Conservation (phyloP, 2,113 vertebrate genomes). For the Dicerorhinus sumatrensis region DNA sequence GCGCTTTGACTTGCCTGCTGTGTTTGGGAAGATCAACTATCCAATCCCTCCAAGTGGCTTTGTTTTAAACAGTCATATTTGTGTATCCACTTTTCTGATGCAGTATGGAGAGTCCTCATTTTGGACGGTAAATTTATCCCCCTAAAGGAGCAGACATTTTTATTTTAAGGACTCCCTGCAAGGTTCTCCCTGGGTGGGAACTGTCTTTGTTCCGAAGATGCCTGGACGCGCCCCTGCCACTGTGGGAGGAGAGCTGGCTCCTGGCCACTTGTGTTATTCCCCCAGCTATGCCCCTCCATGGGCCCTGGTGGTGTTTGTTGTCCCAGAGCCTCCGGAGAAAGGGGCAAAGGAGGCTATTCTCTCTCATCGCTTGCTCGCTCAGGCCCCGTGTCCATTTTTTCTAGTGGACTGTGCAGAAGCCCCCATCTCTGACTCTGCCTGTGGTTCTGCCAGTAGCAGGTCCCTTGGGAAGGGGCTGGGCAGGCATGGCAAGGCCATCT, state of each 20-base stretch:
- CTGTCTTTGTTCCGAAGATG: accelerated
- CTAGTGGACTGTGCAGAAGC: neutral
- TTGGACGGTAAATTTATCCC: neutral
- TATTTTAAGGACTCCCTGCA: neutral
- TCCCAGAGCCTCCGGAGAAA: neutral
- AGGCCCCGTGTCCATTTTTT: accelerated
- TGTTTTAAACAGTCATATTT: neutral
- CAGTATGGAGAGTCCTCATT: neutral
- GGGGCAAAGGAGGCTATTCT: neutral
- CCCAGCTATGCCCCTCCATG: too few species aligned
- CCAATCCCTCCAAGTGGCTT: neutral
- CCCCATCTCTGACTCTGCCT: neutral
- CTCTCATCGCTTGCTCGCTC: accelerated
- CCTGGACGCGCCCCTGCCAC: too few species aligned
- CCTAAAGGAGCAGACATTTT: neutral
- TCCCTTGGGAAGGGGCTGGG: accelerated
- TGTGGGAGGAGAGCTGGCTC: neutral
- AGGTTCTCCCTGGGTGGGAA: neutral
- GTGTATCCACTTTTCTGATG: too few species aligned
- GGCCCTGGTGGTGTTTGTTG: accelerated
- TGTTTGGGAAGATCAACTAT: accelerated
- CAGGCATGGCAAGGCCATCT: accelerated
- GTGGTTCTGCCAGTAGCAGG: neutral
- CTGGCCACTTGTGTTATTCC: neutral
- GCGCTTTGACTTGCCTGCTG: accelerated